These are phyloP conservation scores for Drosophila borealis DNA, from an alignment of 2,888 invertebrate species.

Conservation along the genomic window DNA sequence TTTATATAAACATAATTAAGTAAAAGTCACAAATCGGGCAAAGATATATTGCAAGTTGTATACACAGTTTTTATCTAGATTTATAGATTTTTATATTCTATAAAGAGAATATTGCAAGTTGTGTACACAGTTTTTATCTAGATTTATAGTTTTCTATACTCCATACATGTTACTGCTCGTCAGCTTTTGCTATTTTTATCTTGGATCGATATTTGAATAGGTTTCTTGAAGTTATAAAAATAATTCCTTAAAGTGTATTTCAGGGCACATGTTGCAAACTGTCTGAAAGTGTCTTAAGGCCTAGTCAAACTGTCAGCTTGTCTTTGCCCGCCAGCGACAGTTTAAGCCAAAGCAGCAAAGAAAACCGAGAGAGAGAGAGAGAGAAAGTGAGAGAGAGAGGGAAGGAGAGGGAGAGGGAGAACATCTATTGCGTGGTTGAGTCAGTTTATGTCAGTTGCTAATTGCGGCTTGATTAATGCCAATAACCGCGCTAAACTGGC, in stretches of 20 bases:
- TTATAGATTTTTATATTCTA: no score
- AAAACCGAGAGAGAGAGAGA: background rate
- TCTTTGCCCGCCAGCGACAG: constrained; percentile 25
- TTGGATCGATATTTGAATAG: background rate
- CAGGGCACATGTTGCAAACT: constrained; percentile 11
- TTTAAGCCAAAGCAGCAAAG: constrained; percentile 35
- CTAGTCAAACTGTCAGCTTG: constrained; percentile 34
- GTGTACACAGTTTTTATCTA: background rate
- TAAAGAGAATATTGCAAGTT: background rate
- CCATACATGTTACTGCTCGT: no score
- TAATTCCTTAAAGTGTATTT: background rate
- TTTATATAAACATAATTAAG: no score
- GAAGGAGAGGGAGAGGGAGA: background rate
- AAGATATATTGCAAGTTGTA: no score
- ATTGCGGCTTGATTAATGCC: constrained; percentile 34
- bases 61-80: no score
- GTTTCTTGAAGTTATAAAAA: constrained; percentile 13
- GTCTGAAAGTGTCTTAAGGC: constrained; percentile 15
- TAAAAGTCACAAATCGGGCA: no score
- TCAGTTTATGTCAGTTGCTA: constrained; percentile 39
- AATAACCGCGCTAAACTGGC: constrained; percentile 18
- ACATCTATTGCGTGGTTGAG: background rate
- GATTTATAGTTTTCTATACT: background rate
- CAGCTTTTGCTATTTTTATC: background rate
- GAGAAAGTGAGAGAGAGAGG: background rate